Conservation (phyloP, 2,113 vertebrate species). For the Pagrus major region DNA sequence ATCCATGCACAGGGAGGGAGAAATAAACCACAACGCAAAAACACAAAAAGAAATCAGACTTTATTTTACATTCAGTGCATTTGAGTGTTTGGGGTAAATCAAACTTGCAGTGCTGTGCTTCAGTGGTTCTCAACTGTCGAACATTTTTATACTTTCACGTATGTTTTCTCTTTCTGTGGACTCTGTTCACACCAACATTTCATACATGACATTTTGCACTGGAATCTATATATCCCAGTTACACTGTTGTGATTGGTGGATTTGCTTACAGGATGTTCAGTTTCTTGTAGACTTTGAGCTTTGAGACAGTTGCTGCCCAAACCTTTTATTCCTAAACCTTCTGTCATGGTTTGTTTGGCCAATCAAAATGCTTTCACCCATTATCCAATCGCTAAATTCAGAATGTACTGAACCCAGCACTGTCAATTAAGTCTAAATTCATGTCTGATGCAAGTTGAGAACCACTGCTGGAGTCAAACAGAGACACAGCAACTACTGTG, state of each 20-base stretch:
- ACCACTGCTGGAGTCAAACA: conserved; percentile 25
- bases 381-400: neutral
- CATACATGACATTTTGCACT: neutral
- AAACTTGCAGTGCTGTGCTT: conserved; percentile 11
- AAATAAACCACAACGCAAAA: conserved; percentile 40
- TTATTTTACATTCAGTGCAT: conserved; percentile 37
- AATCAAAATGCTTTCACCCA: neutral
- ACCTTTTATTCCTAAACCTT: neutral
- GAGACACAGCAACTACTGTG: conserved; percentile 6
- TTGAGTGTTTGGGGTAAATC: neutral
- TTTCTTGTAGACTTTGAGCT: neutral
- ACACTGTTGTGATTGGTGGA: neutral
- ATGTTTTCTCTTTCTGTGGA: neutral
- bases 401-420: neutral
- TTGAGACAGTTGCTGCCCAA: neutral
- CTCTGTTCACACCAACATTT: neutral
- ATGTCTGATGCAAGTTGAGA: conserved; percentile 48
- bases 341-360: neutral
- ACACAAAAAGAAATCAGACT: conserved; percentile 30
- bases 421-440: neutral
- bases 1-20: conserved; percentile 48
- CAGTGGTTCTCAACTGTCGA: conserved; percentile 53
- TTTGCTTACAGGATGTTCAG: neutral
- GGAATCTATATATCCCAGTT: too few species aligned
- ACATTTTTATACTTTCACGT: neutral